phyloP scores from a whole-genome alignment of 2,113 vertebrate species.

The Martes martes region DNA sequence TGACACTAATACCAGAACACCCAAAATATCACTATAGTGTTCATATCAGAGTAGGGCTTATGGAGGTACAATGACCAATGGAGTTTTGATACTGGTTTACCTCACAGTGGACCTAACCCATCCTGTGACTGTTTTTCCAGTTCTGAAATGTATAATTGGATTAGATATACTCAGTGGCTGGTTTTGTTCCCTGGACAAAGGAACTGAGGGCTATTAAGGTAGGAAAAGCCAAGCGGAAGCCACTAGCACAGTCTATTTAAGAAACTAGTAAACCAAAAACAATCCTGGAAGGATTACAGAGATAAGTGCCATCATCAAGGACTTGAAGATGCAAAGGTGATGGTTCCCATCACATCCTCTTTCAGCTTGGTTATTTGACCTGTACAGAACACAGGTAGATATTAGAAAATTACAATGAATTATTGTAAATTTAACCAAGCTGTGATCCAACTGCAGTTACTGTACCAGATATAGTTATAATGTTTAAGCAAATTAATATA shows the following conservation, averaged over 20 bases:
- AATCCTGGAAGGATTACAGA: background rate
- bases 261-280: background rate
- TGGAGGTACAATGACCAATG: background rate
- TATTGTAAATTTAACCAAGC: background rate
- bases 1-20: background rate
- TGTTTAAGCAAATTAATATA: background rate
- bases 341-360: background rate
- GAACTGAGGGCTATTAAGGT: background rate
- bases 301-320: background rate
- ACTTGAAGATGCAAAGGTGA: background rate
- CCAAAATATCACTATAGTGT: background rate
- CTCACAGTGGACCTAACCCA: background rate
- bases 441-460: background rate
- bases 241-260: background rate
- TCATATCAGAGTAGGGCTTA: background rate
- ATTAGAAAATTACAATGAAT: background rate
- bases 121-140: background rate
- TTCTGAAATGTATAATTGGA: background rate
- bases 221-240: background rate
- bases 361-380: background rate
- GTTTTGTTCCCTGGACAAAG: background rate
- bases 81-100: background rate
- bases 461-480: background rate
- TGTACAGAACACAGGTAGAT: background rate
- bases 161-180: background rate